Conservation (phyloP, 2,888 invertebrate genomes). For the Drosophila mimica region DNA sequence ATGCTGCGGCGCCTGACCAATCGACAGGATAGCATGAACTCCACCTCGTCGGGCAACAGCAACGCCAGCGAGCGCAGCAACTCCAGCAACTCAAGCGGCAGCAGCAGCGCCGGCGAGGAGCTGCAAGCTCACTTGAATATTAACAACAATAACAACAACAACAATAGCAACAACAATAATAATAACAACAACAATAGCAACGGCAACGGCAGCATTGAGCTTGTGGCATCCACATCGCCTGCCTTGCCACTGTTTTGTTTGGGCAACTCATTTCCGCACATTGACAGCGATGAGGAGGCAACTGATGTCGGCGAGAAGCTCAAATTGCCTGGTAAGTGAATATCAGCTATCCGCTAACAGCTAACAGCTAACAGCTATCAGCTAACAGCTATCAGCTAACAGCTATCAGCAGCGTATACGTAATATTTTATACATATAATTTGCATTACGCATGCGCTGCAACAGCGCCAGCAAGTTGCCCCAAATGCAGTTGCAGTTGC, state of each 20-base stretch:
- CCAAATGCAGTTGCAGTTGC: conserved; percentile 18
- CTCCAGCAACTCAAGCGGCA: conserved; percentile 76
- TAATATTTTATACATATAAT: conserved; percentile 45
- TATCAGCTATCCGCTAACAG: conserved; percentile 25
- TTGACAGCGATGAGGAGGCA: conserved; percentile 90
- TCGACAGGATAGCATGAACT: conserved; percentile 84
- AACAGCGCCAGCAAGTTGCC: conserved; percentile 32
- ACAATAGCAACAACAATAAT: conserved; percentile 25
- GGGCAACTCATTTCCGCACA: conserved; percentile 89
- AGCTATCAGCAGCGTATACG: conserved; percentile 52
- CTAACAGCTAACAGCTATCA: too few relatives aligned
- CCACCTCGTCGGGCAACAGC: conserved; percentile 83
- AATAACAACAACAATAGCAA: conserved; percentile 29
- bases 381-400: too few relatives aligned
- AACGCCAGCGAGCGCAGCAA: conserved; percentile 81
- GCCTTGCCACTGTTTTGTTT: conserved; percentile 87
- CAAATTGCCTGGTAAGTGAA: conserved; percentile 60
- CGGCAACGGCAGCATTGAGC: conserved; percentile 27
- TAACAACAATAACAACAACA: conserved; percentile 41
- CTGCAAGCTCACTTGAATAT: conserved; percentile 46
- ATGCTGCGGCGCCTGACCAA: conserved; percentile 84
- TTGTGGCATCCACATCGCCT: conserved; percentile 77
- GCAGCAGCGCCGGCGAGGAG: conserved; percentile 81
- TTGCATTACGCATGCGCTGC: conserved; percentile 69
- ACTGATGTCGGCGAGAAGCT: conserved; percentile 83